A percentile compares a stretch with the other conserved stretches of the same genome.
Evolutionary conservation across 2,797 vertebrate species (phyloP).

Genomic region (Trachops cirrhosus): DNA sequence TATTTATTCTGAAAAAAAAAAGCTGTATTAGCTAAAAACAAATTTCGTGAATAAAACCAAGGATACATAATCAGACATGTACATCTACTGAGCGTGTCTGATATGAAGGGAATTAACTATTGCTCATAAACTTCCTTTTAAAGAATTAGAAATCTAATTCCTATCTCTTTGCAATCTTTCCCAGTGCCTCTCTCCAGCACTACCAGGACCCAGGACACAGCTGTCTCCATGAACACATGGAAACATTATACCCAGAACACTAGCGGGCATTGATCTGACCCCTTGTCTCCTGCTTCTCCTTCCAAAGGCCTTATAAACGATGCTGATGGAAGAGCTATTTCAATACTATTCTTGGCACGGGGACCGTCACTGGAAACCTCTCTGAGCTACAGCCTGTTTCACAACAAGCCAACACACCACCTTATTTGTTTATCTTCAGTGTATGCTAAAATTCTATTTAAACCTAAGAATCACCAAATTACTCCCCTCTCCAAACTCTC

Average conservation of each 20-base stretch:
- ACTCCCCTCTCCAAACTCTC: neutral
- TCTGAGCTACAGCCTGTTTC: conserved; percentile 53
- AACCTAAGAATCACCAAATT: neutral
- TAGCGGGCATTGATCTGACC: neutral
- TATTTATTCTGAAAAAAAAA: conserved; percentile 66
- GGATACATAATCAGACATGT: conserved; percentile 43
- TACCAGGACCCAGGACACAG: conserved; percentile 66
- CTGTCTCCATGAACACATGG: conserved; percentile 25
- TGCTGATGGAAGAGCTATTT: conserved; percentile 76
- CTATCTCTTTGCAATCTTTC: conserved; percentile 52
- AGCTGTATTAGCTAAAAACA: conserved; percentile 73
- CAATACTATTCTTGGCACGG: conserved; percentile 67
- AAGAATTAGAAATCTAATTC: conserved; percentile 39
- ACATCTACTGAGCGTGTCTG: neutral
- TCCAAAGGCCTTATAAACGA: conserved; percentile 61
- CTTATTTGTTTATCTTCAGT: conserved; percentile 64
- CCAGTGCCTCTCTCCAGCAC: conserved; percentile 3
- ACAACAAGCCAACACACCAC: conserved; percentile 61
- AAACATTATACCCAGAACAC: conserved; percentile 15
- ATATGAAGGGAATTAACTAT: conserved; percentile 27
- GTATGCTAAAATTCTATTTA: conserved; percentile 58
- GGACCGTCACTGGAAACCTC: conserved; percentile 57
- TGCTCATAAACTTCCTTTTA: conserved; percentile 43
- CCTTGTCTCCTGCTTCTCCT: neutral
- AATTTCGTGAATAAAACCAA: conserved; percentile 70